A percentile compares a stretch with the other conserved stretches of the same genome.
Evolutionary conservation across 2,113 vertebrate genomes (phyloP).

Genomic region (Phyllostomus hastatus): DNA sequence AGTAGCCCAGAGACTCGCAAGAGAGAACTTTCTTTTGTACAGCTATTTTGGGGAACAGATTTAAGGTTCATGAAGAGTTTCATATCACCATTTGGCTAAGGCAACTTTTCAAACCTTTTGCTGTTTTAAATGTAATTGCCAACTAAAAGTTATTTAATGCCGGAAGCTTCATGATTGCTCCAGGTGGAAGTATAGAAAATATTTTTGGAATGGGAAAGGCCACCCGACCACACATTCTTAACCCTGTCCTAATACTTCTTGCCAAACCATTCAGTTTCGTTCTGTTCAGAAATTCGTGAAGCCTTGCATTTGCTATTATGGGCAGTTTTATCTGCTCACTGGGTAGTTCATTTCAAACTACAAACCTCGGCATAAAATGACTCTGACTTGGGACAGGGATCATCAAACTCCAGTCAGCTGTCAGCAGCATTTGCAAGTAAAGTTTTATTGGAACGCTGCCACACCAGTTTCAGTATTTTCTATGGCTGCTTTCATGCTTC

Average conservation of each 20-base stretch:
- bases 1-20: conserved; percentile 14
- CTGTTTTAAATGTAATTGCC: conserved; percentile 55
- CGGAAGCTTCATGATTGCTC: not conserved
- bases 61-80: conserved; percentile 45
- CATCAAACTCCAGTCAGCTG: not conserved
- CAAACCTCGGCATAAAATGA: conserved; percentile 6
- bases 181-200: conserved; percentile 62
- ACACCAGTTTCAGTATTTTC: not conserved
- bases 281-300: conserved; percentile 56
- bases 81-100: conserved; percentile 26
- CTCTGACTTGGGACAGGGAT: not conserved
- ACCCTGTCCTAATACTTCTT: conserved; percentile 7
- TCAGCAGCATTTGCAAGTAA: conserved; percentile 11
- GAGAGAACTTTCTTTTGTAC: conserved; percentile 1
- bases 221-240: conserved; percentile 43
- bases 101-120: conserved; percentile 20
- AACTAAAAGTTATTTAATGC: conserved; percentile 54
- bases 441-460: not conserved
- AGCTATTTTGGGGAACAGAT: conserved; percentile 45
- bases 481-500: not conserved
- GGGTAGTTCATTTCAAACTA: conserved; percentile 46
- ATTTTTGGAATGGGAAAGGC: conserved; percentile 63
- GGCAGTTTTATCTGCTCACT: conserved; percentile 47
- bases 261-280: conserved; percentile 33
- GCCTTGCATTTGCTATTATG: conserved; percentile 44